Evolutionary conservation across 2,797 vertebrate species (phyloP), one percentile per base, ranked within the genome.

Genomic region (Phalloptychus januarius): DNA sequence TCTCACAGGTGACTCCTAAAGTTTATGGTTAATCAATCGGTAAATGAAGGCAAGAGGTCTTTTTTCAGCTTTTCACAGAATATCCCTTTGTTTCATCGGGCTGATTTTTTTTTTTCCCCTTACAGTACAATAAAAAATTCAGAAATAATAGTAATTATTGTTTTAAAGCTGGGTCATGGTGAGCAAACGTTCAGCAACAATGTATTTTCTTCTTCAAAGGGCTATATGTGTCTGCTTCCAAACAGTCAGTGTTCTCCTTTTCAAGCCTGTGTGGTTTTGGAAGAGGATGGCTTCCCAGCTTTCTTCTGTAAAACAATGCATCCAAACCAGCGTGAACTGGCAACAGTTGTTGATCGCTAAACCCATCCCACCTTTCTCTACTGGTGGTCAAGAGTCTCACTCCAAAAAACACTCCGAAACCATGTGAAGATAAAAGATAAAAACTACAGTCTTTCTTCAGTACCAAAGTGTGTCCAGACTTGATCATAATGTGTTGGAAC

Each of bases 241-340:
- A 36, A 65, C 28, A 56, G 20, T 15, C 40, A 44, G 33, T 63
- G 6, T 46, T 36, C 7, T 20, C 20, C 46, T 20, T 31, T 45
- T 52, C 31, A 46, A 45, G 23, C 33, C 71, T 65, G 25, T 56
- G 44, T 50, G 16, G 2, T 72, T 46, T 72, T 83, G 50, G 25
- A 33, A 61, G 71, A 74, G 46, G 6, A 76, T 2, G 15, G 18
- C 2, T 50, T 79, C 16, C 38, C 23, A n/a, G 73, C 67, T 73
- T 36, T 18, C 61, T 40, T 44, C 36, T 61, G 40, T 67, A 71
- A 82, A 72, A 74, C 33, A 44, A 58, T 71, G 46, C 36, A 69
- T 38, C 20, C 23, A 74, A 71, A 25, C 23, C 23, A 23, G 31
- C 58, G 52, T 48, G 61, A 71, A 42, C n/a, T 28, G 61, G 3